Evolutionary conservation across 2,113 vertebrate species (phyloP), one percentile per base, ranked within the genome.

Genomic region (Acanthochromis polyacanthus): DNA sequence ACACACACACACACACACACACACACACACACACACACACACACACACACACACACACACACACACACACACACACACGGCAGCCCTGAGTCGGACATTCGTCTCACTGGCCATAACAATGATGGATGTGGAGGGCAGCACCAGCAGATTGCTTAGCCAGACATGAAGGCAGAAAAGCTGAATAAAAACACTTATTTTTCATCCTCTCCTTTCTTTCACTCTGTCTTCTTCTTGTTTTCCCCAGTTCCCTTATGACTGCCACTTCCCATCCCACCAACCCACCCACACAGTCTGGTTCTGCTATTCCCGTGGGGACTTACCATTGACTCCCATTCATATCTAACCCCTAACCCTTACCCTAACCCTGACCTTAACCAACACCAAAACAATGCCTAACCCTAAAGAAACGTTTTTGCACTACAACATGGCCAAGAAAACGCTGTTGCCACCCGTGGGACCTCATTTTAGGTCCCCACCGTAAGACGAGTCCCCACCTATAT

Each of bases 81-180:
- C 69, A 78, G 22, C 83, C 84, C 79, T 85, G 81, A 93, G 85
- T 74, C 28, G 76, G 68, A 78, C 85, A 83, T 78, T 81, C 66
- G 86, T 70, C 87, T 92, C 85, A 85, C 58, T 87, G 85, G 74
- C 81, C 88, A 66, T 89, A 91, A 88, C 87, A 74, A 81, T 94
- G 91, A 96, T 92, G 64, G 82, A 95, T 94, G 73, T 78, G 73
- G 75, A 88, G 43, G 72, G 70, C 87, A 79, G 86, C 46, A 62
- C 58, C 84, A 82, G 89, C 85, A 90, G 88, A 95, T 93, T 93
- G 93, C 89, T 95, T 92, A 93, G 82, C 88, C 85, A 93, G 87
- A 92, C 88, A 92, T 88, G 82, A 94, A 92, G 75, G 89, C 88
- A 95, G 90, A 67, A 66, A 75, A 91, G 85, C 65, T 85, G 87